Evolutionary conservation across 2,113 vertebrate genomes (phyloP).

Genomic region (Labrus mixtus): DNA sequence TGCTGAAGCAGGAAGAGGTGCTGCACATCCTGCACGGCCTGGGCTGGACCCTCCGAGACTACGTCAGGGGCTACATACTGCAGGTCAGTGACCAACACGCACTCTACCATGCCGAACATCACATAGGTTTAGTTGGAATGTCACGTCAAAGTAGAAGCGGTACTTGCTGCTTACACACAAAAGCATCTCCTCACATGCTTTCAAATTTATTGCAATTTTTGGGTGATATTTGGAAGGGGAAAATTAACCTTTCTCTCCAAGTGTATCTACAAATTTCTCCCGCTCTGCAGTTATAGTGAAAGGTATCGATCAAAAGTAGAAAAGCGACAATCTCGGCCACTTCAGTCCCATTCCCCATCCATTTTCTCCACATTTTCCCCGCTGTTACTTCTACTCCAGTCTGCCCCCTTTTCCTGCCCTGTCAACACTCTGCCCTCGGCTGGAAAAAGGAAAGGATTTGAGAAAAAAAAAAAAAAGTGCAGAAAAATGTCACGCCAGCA

Average conservation of each 20-base stretch:
- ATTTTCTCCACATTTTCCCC: constrained; percentile 61
- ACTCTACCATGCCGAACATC: constrained; percentile 15
- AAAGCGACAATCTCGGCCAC: constrained; percentile 62
- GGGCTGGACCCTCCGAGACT: constrained; percentile 98
- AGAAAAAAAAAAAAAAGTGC: constrained; percentile 19
- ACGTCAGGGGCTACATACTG: constrained; percentile 96
- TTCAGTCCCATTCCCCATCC: constrained; percentile 62
- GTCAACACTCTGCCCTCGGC: constrained; percentile 69
- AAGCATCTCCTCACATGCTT: constrained; percentile 13
- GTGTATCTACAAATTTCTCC: constrained; percentile 19
- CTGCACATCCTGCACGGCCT: constrained; percentile 95
- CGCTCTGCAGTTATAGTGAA: constrained; percentile 42
- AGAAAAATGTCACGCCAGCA: constrained; percentile 80
- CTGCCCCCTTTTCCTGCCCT: constrained; percentile 59
- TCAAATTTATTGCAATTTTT: constrained; percentile 35
- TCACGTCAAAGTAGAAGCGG: not conserved
- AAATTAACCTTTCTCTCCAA: constrained; percentile 33
- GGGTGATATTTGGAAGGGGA: constrained; percentile 31
- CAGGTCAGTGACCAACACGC: constrained; percentile 83
- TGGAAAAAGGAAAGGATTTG: constrained; percentile 55
- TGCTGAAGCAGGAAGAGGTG: constrained; percentile 97
- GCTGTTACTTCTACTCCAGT: constrained; percentile 50
- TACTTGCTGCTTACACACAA: not conserved
- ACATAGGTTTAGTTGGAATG: constrained; percentile 11
- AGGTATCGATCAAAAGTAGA: constrained; percentile 46